Percentiles rank a stretch among this genome's conserved stretches.
These are phyloP conservation scores for Hormiphora californensis DNA, from an alignment of 37 sponge, comb jelly and placozoan genomes.

Conservation along the genomic window DNA sequence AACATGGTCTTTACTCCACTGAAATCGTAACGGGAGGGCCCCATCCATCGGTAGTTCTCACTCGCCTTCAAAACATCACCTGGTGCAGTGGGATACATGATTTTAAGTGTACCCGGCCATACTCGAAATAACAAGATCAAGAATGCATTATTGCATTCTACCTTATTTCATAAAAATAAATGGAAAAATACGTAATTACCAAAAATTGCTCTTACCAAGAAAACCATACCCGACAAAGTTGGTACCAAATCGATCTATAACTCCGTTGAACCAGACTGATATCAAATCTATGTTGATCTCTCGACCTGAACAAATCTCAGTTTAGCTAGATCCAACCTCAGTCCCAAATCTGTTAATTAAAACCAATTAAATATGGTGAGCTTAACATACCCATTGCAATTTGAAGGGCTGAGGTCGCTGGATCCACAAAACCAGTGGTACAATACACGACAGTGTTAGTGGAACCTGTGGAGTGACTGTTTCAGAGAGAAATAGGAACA, in stretches of 20 bases:
- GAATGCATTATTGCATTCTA: too few species aligned
- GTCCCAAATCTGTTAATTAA: background rate
- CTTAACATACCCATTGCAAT: background rate
- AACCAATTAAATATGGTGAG: background rate
- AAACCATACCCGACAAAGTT: background rate
- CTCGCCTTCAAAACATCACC: background rate
- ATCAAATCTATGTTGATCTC: background rate
- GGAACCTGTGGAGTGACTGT: too few species aligned
- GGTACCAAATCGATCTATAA: background rate
- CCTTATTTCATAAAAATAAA: background rate
- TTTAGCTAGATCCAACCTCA: too few species aligned
- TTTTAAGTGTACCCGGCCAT: too few species aligned
- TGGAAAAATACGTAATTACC: background rate
- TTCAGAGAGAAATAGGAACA: too few species aligned
- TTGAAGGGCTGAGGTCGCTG: background rate
- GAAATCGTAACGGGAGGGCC: background rate
- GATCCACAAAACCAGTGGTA: background rate
- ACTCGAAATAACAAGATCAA: too few species aligned
- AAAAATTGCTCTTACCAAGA: background rate
- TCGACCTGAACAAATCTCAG: too few species aligned
- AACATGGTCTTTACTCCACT: background rate
- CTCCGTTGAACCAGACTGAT: background rate
- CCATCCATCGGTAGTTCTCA: slow-evolving; percentile 6
- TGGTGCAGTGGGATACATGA: too few species aligned
- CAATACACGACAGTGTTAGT: background rate